Percentiles rank a stretch among this genome's conserved stretches.
phyloP scores from a whole-genome alignment of 2,888 invertebrate genomes.

The Caenorhabditis uteleia region DNA sequence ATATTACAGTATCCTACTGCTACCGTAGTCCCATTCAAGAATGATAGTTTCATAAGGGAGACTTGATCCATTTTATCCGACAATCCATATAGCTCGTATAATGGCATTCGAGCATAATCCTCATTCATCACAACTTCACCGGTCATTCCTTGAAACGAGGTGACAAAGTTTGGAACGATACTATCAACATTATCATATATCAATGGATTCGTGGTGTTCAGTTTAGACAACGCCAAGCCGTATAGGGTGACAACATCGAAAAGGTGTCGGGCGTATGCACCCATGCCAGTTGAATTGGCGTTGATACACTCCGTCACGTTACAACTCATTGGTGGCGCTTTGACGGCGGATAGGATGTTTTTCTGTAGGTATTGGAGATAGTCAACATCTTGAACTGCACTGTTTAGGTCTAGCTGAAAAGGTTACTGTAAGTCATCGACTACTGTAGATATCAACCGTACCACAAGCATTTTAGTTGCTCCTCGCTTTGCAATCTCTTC shows the following conservation, averaged over 20 bases:
- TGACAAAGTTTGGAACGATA: no score
- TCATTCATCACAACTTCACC: constrained; percentile 34
- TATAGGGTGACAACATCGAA: constrained; percentile 59
- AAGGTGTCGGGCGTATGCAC: constrained; percentile 48
- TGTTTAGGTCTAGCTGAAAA: constrained; percentile 20
- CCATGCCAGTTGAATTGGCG: constrained; percentile 17
- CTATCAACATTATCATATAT: constrained; percentile 17
- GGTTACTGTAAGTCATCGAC: constrained; percentile 9
- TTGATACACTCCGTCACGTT: constrained; percentile 12
- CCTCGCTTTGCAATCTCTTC: not conserved
- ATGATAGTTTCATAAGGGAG: constrained; percentile 24
- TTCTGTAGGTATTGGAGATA: constrained; percentile 11
- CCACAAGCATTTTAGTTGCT: not conserved
- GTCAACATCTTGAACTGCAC: constrained; percentile 19
- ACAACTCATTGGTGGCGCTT: constrained; percentile 23
- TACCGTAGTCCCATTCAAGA: constrained; percentile 13
- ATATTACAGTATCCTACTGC: no score
- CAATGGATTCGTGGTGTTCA: constrained; percentile 16
- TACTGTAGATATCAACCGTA: no score
- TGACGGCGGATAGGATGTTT: constrained; percentile 8
- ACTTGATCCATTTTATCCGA: constrained; percentile 26
- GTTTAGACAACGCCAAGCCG: constrained; percentile 24
- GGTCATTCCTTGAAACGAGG: constrained; percentile 34
- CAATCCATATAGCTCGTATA: constrained; percentile 38
- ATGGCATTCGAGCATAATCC: constrained; percentile 23